Percentiles rank a stretch among this genome's conserved stretches.
phyloP scores from a whole-genome alignment of 2,888 invertebrate species.

The Habrosyne pyritoides region DNA sequence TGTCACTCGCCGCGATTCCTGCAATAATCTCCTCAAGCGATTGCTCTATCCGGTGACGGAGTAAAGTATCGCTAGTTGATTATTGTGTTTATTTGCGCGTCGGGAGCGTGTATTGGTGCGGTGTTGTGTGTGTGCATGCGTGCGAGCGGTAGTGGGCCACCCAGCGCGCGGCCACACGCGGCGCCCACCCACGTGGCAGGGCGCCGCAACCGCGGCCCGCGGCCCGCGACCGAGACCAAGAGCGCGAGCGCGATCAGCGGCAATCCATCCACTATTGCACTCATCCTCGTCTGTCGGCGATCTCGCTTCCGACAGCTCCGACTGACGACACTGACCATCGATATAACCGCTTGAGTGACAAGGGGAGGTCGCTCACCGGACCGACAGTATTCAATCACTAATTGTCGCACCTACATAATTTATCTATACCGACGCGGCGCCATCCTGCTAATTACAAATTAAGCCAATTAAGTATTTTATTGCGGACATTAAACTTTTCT shows the following conservation, averaged over 20 bases:
- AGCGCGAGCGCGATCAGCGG: conserved; percentile 19
- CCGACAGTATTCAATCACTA: neutral
- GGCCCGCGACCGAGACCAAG: too few species aligned
- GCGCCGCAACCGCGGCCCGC: conserved; percentile 71
- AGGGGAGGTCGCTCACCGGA: neutral
- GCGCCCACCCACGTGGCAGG: conserved; percentile 81
- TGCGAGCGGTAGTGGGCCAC: conserved; percentile 74
- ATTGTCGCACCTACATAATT: neutral
- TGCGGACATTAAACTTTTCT: neutral
- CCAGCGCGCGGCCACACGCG: conserved; percentile 82
- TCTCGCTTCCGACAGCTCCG: conserved; percentile 31
- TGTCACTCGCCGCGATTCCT: conserved; percentile 68
- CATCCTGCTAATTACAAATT: neutral
- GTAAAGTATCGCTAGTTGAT: conserved; percentile 82
- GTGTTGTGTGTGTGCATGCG: conserved; percentile 66
- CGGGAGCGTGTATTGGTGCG: conserved; percentile 67
- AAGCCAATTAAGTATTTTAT: neutral
- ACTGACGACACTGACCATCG: conserved; percentile 25
- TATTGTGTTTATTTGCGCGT: conserved; percentile 81
- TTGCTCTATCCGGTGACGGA: conserved; percentile 82
- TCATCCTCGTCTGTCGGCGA: conserved; percentile 24
- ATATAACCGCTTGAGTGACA: conserved; percentile 25
- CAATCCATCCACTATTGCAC: conserved; percentile 24
- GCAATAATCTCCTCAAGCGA: conserved; percentile 72
- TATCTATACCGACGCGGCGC: neutral